Evolutionary conservation across 2,113 vertebrate species (phyloP).

Genomic region (Coptodon bakossiorum): DNA sequence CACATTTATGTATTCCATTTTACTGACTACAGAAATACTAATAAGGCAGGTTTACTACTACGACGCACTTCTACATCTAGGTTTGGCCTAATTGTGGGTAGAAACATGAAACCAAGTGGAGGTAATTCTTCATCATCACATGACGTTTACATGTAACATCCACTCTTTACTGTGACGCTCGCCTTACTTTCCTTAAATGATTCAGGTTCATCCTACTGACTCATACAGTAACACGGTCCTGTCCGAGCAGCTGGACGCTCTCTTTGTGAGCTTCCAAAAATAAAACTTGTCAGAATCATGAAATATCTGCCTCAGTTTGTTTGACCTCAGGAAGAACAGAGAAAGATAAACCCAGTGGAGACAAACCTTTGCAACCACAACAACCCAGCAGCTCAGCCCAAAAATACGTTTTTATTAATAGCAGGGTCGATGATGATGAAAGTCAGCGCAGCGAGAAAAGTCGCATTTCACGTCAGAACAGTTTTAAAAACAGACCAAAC

Average conservation of each 20-base stretch:
- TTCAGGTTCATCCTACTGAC: accelerated
- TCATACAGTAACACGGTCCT: background rate
- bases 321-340: background rate
- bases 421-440: background rate
- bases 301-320: background rate
- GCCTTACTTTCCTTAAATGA: background rate
- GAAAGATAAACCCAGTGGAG: background rate
- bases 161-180: background rate
- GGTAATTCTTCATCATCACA: background rate
- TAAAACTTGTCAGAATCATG: background rate
- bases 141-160: background rate
- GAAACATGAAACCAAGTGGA: background rate
- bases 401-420: constrained; percentile 15
- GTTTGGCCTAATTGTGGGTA: background rate
- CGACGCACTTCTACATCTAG: accelerated
- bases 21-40: background rate
- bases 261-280: background rate
- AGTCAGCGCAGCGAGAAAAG: background rate
- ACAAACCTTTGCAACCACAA: background rate
- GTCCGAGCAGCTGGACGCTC: accelerated
- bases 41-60: background rate
- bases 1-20: accelerated
- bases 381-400: background rate
- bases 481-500: background rate
- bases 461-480: background rate